Evolutionary conservation across 2,888 invertebrate genomes (phyloP).

Genomic region (Dryocosmus kuriphilus): DNA sequence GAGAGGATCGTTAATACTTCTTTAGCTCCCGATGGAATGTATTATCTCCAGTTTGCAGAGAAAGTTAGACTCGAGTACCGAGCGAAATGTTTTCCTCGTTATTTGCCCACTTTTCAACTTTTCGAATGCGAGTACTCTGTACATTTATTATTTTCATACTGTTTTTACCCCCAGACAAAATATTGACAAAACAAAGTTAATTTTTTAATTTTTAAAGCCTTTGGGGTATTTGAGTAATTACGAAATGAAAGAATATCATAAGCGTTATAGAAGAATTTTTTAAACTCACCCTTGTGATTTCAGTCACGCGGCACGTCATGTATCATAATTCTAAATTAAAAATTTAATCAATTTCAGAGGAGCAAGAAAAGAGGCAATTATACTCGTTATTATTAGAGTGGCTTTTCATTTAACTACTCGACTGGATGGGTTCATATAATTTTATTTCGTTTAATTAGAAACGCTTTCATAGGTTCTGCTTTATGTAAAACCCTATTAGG

Average conservation of each 20-base stretch:
- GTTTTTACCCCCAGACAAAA: neutral
- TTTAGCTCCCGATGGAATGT: constrained; percentile 33
- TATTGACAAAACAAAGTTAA: neutral
- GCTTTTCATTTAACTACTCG: neutral
- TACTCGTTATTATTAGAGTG: neutral
- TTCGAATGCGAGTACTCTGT: neutral
- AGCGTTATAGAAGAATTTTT: neutral
- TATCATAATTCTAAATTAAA: constrained; percentile 25
- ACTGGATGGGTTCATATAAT: neutral
- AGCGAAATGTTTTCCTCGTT: constrained; percentile 28
- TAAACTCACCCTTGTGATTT: constrained; percentile 6
- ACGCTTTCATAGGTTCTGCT: neutral
- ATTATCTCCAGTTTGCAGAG: constrained; percentile 32
- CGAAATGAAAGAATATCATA: neutral
- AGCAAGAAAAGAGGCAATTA: neutral
- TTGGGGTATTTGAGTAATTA: neutral
- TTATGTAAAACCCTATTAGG: neutral
- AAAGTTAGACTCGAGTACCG: constrained; percentile 11
- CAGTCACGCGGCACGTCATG: constrained; percentile 34
- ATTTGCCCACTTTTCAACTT: constrained; percentile 29
- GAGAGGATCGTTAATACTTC: constrained; percentile 31
- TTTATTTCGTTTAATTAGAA: neutral
- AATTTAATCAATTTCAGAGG: constrained; percentile 36
- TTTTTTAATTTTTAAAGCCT: neutral
- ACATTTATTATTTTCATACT: neutral